phyloP scores from a whole-genome alignment of 2,797 vertebrate genomes.

The Siniperca scherzeri region DNA sequence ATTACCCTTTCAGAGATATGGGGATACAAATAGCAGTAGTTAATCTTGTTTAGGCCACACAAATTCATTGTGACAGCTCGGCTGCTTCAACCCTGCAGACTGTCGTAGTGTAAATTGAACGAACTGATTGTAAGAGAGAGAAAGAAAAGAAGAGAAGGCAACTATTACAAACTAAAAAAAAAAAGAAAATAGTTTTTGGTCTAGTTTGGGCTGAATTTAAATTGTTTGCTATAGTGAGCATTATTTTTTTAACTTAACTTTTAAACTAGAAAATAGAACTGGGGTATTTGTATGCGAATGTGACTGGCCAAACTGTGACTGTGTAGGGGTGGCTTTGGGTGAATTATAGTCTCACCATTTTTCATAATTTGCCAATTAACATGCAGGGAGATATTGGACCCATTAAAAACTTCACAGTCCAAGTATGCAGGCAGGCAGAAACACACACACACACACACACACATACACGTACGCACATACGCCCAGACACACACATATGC shows the following conservation, averaged over 20 bases:
- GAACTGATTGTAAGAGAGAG: constrained; percentile 72
- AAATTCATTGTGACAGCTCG: constrained; percentile 83
- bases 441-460: constrained; percentile 16
- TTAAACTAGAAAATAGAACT: constrained; percentile 52
- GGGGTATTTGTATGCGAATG: constrained; percentile 51
- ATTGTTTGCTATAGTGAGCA: constrained; percentile 54
- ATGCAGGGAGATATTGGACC: constrained; percentile 79
- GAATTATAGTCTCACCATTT: constrained; percentile 71
- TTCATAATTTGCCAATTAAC: constrained; percentile 85
- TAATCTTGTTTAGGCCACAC: constrained; percentile 85
- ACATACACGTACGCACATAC: background rate
- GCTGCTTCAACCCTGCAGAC: constrained; percentile 73
- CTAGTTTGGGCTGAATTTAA: constrained; percentile 63
- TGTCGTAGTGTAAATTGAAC: constrained; percentile 76
- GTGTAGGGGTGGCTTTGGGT: constrained; percentile 51
- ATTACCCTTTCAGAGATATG: constrained; percentile 82
- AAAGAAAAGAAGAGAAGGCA: constrained; percentile 57
- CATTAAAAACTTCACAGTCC: constrained; percentile 74
- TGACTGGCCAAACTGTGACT: constrained; percentile 55
- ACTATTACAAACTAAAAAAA: constrained; percentile 43
- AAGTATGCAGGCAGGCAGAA: constrained; percentile 20
- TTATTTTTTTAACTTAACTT: constrained; percentile 50
- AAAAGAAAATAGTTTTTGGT: constrained; percentile 49
- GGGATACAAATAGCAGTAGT: constrained; percentile 84
- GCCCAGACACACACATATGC: background rate